Conservation (phyloP, 2,888 invertebrate genomes). For the Auanema sp. region DNA sequence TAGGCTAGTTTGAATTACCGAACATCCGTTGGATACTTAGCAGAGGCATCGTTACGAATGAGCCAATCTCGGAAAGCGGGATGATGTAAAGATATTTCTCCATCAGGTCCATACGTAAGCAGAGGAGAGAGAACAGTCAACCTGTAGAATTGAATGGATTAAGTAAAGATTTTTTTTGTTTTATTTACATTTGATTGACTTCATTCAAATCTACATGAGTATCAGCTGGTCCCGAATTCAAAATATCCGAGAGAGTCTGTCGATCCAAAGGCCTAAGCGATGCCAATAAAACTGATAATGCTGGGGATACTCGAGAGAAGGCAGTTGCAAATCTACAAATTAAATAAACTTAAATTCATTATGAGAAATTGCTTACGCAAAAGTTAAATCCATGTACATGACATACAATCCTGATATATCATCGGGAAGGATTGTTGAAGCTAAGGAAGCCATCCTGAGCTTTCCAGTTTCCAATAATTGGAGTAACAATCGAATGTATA, state of each 20-base stretch:
- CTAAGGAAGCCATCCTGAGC: slow-evolving; percentile 14
- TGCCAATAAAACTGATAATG: slow-evolving; percentile 85
- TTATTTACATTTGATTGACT: slow-evolving; percentile 20
- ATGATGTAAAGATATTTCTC: slow-evolving; percentile 95
- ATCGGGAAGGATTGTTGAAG: slow-evolving; percentile 8
- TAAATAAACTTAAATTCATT: slow-evolving; percentile 65
- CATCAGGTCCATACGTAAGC: slow-evolving; percentile 84
- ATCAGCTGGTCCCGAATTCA: slow-evolving; percentile 76
- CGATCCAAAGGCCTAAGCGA: slow-evolving; percentile 79
- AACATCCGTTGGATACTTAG: slow-evolving; percentile 14
- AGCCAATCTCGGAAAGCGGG: slow-evolving; percentile 97
- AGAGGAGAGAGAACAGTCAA: slow-evolving; percentile 84
- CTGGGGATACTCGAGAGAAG: slow-evolving; percentile 81
- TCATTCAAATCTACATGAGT: slow-evolving; percentile 22
- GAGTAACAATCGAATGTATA: slow-evolving; percentile 86
- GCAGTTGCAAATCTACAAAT: slow-evolving; percentile 84
- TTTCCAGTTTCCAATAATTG: slow-evolving; percentile 78
- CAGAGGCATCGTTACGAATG: slow-evolving; percentile 71
- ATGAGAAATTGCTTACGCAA: slow-evolving; percentile 25
- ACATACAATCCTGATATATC: slow-evolving; percentile 21
- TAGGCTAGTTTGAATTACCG: neutral
- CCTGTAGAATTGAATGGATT: slow-evolving; percentile 65
- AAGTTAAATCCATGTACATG: slow-evolving; percentile 28
- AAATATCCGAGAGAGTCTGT: slow-evolving; percentile 84
- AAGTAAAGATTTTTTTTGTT: neutral